A percentile compares a stretch with the other conserved stretches of the same genome.
Conservation (phyloP, 2,888 invertebrate genomes). For the Liodrosophila aerea region DNA sequence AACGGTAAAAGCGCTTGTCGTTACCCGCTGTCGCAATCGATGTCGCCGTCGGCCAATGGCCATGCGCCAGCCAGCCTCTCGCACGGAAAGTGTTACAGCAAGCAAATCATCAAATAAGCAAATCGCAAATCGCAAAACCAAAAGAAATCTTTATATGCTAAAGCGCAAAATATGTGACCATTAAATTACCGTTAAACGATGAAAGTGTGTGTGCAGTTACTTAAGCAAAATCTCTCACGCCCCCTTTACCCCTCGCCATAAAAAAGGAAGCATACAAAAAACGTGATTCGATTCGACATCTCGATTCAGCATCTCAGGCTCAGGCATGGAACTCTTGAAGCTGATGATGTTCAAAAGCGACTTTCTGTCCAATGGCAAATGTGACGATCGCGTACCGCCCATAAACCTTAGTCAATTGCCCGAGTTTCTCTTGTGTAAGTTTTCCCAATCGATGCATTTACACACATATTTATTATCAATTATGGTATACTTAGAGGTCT, state of each 20-base stretch:
- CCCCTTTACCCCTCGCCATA: background rate
- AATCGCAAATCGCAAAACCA: constrained; percentile 8
- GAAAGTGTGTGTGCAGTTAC: constrained; percentile 30
- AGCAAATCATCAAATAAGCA: constrained; percentile 24
- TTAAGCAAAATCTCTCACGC: background rate
- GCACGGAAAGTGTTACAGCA: constrained; percentile 31
- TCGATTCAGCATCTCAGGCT: background rate
- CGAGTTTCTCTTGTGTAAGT: constrained; percentile 89
- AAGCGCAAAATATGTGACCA: constrained; percentile 40
- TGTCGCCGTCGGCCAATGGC: constrained; percentile 56
- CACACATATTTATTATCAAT: no score
- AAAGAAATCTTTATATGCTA: background rate
- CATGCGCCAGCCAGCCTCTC: constrained; percentile 40
- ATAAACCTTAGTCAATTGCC: constrained; percentile 89
- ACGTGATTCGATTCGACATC: background rate
- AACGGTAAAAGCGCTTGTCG: constrained; percentile 22
- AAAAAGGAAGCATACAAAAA: no score
- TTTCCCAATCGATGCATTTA: background rate
- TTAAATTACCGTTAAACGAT: constrained; percentile 24
- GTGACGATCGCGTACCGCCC: constrained; percentile 87
- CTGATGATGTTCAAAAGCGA: constrained; percentile 83
- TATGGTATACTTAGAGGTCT: no score
- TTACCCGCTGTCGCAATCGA: constrained; percentile 13
- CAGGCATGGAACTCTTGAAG: constrained; percentile 82
- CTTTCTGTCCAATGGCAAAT: constrained; percentile 81